phyloP scores from a whole-genome alignment of 2,113 vertebrate genomes.

The Tachuris rubrigastra region DNA sequence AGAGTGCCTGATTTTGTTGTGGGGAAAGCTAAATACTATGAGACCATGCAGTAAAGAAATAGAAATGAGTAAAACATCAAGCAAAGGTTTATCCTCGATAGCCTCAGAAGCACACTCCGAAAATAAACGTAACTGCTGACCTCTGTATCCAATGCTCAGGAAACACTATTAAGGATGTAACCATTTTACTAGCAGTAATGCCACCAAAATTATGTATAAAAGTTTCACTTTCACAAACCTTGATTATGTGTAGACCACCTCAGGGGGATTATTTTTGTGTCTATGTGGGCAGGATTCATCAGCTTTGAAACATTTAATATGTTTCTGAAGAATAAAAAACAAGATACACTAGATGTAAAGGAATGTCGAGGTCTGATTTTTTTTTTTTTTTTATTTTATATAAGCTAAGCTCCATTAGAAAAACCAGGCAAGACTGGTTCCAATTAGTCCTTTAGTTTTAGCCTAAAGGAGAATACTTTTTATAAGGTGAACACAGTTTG shows the following conservation, averaged over 20 bases:
- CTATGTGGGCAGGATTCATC: background rate
- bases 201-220: background rate
- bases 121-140: background rate
- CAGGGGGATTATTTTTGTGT: background rate
- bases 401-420: background rate
- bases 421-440: background rate
- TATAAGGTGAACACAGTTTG: background rate
- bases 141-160: background rate
- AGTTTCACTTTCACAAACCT: background rate
- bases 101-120: background rate
- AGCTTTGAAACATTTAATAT: background rate
- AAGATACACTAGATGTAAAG: background rate
- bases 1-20: background rate
- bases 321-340: background rate
- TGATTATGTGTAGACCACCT: background rate
- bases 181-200: background rate
- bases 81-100: background rate
- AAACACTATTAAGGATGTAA: background rate
- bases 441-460: conserved; percentile 3
- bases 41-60: background rate
- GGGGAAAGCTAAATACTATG: background rate
- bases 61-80: background rate
- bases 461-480: conserved; percentile 8
- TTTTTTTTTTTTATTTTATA: background rate
- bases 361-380: background rate